Evolutionary conservation across 2,888 invertebrate genomes (phyloP).

Genomic region (Oasisia sp.): DNA sequence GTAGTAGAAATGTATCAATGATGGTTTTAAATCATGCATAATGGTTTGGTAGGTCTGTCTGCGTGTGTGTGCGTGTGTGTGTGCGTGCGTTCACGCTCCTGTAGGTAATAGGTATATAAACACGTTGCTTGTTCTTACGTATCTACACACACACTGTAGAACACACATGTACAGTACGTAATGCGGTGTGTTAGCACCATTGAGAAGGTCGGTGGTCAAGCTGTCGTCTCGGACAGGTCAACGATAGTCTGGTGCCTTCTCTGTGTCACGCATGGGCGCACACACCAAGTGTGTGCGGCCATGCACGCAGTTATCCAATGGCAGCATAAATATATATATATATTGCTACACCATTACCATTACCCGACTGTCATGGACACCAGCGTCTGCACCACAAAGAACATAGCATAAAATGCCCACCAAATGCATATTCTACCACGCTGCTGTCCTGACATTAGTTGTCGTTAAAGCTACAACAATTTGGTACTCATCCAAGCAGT

Average conservation of each 20-base stretch:
- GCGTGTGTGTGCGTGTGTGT: not conserved
- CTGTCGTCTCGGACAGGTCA: not conserved
- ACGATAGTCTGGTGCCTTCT: not conserved
- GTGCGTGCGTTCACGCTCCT: not conserved
- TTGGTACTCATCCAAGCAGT: not conserved
- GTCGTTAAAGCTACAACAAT: not conserved
- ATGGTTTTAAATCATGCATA: not conserved
- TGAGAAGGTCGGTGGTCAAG: not conserved
- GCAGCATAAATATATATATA: conserved; percentile 11
- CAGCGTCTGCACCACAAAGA: not conserved
- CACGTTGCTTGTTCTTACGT: not conserved
- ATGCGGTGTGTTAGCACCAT: not conserved
- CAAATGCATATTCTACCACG: not conserved
- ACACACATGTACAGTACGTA: not conserved
- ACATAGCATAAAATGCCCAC: conserved; percentile 17
- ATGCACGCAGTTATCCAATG: not conserved
- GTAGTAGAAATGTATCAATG: conserved; percentile 13
- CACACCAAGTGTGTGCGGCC: not conserved
- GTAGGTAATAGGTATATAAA: not conserved
- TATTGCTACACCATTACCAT: not conserved
- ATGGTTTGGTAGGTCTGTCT: not conserved
- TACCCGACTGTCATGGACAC: not conserved
- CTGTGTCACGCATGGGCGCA: not conserved
- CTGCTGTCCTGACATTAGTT: not conserved
- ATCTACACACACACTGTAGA: not conserved